Base-by-base conservation (phyloP, 2,888 invertebrate species). In the Syrphus vitripennis region DNA sequence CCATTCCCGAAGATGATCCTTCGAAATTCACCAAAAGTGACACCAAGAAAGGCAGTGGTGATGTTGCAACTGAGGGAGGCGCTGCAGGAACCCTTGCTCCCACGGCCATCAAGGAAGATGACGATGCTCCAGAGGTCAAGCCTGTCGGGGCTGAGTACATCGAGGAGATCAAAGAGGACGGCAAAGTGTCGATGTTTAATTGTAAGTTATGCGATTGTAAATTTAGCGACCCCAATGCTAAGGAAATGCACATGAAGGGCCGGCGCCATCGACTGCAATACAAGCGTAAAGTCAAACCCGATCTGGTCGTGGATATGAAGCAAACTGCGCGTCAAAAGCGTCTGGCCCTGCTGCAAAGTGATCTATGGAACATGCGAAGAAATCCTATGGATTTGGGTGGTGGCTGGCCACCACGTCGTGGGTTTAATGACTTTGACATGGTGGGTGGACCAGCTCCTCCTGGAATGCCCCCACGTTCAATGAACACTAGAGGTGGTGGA, bases 161-260 rank as follows among this genome's bases (percentile, higher is more conserved):
- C 90, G 98, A 98, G 93, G 98, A 98, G 93, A 96, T 98, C 89
- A 97, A 97, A 91, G 97, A 96, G 89, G 97, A 97, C 89, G 98
- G 98, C 91, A 95, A 95, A 93, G 95, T 94, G 78, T 95, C 98
- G 89, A 96, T 96, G 92, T 98, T 98, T 93, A 97, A 97, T 93
- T 98, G 98, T 93, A 98, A 98, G 93, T 94, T 98, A 40, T 99
- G 99, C 93, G 98, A 99, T 92, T 99, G 99, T 93, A 97, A 97
- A 90, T 99, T 99, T 94, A 98, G 98, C 93, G 99, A 99, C 93
- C 98, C 98, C 72, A 98, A 98, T 93, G 99, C 99, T 88, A 98
- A 98, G 94, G 98, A 98, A 93, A 98, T 98, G 97, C 99, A 99
- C 93, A 97, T 98, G 96, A 98, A 98, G 93, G 99, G 99, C 45